Conservation (phyloP, 2,113 vertebrate genomes). For the Ctenomys sociabilis region DNA sequence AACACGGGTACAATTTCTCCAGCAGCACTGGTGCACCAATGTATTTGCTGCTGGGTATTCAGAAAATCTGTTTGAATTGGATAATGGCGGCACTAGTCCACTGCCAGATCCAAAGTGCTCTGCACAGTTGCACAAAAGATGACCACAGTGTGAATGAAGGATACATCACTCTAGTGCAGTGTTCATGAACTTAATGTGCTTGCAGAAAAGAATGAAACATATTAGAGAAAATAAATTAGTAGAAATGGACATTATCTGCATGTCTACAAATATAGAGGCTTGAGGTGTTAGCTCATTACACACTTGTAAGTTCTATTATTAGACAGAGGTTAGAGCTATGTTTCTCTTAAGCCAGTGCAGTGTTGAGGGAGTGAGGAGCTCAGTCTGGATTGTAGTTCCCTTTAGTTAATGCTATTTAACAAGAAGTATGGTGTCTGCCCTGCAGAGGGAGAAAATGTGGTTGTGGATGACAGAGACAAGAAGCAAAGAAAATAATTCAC, state of each 20-base stretch:
- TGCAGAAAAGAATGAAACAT: neutral
- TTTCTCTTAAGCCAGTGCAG: neutral
- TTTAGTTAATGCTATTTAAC: neutral
- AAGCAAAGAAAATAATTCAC: neutral
- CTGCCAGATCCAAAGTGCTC: neutral
- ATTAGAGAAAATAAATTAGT: neutral
- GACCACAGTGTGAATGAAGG: neutral
- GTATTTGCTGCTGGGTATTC: neutral
- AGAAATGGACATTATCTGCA: neutral
- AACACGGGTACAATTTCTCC: neutral
- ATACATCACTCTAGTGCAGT: neutral
- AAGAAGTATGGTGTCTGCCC: neutral
- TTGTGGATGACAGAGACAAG: neutral
- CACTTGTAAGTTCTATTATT: neutral
- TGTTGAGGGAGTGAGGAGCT: neutral
- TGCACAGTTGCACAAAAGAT: neutral
- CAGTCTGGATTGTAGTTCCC: neutral
- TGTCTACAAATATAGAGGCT: neutral
- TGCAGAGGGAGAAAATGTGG: neutral
- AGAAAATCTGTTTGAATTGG: conserved; percentile 28
- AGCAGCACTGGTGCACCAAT: neutral
- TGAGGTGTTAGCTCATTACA: neutral
- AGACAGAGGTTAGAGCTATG: neutral
- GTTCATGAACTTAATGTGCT: neutral
- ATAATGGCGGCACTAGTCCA: neutral